Evolutionary conservation across 2,797 vertebrate species (phyloP), one percentile per base, ranked within the genome.

Genomic region (Pygocentrus nattereri): DNA sequence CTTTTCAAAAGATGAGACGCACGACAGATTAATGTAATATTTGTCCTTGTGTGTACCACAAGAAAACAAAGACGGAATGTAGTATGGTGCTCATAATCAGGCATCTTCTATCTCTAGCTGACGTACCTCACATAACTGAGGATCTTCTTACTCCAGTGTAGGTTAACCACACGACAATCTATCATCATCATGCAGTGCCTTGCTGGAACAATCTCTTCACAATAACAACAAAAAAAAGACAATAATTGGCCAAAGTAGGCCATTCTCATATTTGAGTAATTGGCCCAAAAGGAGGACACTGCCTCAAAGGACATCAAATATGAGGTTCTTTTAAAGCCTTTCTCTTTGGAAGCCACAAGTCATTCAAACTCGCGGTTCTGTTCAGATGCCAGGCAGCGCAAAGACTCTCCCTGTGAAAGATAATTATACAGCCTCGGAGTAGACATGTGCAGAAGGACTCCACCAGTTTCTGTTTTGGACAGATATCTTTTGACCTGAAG

Each of bases 251-350:
- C 16, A 69, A 77, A 56, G 44, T 19, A 56, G 13, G 84, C 61
- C 69, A 80, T 68, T 56, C 67, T 47, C 89, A 91, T 84, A 80
- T 90, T 86, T 87, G 85, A 90, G 85, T 83, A 88, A 92, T 86
- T 89, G 79, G 58, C 41, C 23, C 69, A 11, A 52, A 59, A 72
- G 41, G 27, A 49, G 41, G n/a, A 54, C 16, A 0, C 41, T 31
- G 44, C 34, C 62, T 34, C 13, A 74, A 71, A 79, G 75, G 13
- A 84, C 70, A 78, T 88, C 71, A 88, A 90, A 77, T 89, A 87
- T 76, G 67, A 90, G 80, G 27, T 87, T 89, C 18, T 5, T 80
- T 34, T 77, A 62, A 80, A 78, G 80, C 76, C 84, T 79, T 7
- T 25, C 74, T 88, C 62, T 68, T 15, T 88, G 76, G 85, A 89